Evolutionary conservation across 2,797 vertebrate genomes (phyloP).

Genomic region (Saxicola maurus): DNA sequence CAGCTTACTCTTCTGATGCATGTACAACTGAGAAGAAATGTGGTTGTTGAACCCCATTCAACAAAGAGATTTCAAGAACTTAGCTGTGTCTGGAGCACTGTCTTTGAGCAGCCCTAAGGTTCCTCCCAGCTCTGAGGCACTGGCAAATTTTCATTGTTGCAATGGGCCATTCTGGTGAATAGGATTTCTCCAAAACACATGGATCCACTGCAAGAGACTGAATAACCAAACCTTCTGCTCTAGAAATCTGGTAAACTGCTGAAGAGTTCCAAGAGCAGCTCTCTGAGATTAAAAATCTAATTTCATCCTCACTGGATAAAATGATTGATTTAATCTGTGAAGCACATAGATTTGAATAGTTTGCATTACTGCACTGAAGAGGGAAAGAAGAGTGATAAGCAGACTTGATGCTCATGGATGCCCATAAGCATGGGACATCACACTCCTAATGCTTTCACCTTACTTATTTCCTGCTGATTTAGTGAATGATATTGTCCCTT

Average conservation of each 20-base stretch:
- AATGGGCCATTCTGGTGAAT: fast-evolving
- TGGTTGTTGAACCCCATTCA: neutral
- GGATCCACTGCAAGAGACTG: neutral
- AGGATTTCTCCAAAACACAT: neutral
- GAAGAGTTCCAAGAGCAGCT: neutral
- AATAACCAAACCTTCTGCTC: neutral
- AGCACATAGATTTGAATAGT: neutral
- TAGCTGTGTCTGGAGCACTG: neutral
- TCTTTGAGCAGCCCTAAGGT: neutral
- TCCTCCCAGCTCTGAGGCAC: neutral
- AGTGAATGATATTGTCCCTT: neutral
- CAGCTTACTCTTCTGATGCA: neutral
- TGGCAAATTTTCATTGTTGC: neutral
- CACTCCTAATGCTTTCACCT: neutral
- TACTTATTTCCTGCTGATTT: neutral
- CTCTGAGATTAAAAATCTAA: neutral
- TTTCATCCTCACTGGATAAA: neutral
- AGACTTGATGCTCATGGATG: neutral
- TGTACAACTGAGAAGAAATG: neutral
- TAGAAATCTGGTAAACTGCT: neutral
- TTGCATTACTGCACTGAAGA: neutral
- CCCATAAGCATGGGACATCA: neutral
- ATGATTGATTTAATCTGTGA: neutral
- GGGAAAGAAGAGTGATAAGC: neutral
- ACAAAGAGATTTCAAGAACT: neutral